Base-by-base conservation (phyloP, 2,113 vertebrate species). In the Struthio camelus region DNA sequence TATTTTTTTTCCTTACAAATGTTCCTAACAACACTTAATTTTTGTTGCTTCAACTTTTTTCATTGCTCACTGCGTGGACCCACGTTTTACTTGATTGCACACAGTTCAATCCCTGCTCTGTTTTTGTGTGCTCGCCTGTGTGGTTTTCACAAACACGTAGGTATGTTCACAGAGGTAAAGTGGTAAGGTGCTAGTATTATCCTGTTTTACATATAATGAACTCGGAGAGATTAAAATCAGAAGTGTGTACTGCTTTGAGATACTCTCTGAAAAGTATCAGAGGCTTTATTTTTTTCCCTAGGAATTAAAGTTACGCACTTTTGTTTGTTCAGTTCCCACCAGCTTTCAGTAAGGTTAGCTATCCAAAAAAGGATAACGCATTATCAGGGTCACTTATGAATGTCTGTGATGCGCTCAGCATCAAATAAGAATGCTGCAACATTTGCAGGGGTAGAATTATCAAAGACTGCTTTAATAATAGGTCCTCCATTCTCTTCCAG, bases 341-440 rank as follows among this genome's bases (percentile, higher is more conserved):
- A 66, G 14, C 38, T 85, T 89, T 71, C 23, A 42, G 4, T 96
- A 34, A 48, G 38, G 16, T 32, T 88, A 50, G 19, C 22, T 77
- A n/a, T 14, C 0, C 10, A 23, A 18, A 59, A 77, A 17, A 16
- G 7, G 27, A 1, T 0, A 16, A 1, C 58, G 44, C 9, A 4
- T 79, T 58, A 11, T 25, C 7, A 28, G 28, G 19, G 11, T 67
- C 4, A 2, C 7, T 17, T 64, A 8, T 3, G 34, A 82, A 1
- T 78, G 40, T 65, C 86, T 42, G 30, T 30, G 28, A 44, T 58
- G 14, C 66, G 40, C 50, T 28, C 44, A 64, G 11, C 24, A 23
- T 82, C 40, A 91, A 61, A 11, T 46, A 44, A 34, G 70, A 85
- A 69, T 20, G 30, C 38, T 89, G 3, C 50, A 92, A 46, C 40